These are phyloP conservation scores for Myotis yumanensis DNA, from an alignment of 2,113 vertebrate species.

Conservation along the genomic window DNA sequence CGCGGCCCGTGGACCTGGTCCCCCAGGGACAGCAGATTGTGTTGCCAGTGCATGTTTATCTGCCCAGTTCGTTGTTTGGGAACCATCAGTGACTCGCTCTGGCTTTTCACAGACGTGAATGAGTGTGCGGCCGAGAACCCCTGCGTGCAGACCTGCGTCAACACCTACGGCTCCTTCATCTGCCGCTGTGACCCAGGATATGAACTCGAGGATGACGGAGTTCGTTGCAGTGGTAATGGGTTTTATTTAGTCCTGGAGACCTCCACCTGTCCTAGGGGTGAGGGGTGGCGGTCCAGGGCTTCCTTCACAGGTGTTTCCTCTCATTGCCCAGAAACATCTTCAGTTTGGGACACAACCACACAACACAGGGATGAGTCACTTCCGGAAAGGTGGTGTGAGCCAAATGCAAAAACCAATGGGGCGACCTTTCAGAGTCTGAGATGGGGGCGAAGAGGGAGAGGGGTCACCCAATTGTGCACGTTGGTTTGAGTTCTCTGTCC, in stretches of 20 bases:
- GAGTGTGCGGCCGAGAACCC: slow-evolving; percentile 92
- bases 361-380: slow-evolving; percentile 54
- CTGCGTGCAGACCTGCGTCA: slow-evolving; percentile 95
- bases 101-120: slow-evolving; percentile 89
- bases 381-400: neutral
- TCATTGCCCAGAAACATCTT: neutral
- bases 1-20: neutral
- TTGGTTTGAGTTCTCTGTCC: neutral
- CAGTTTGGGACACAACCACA: neutral
- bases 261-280: neutral
- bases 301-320: slow-evolving; percentile 69
- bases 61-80: neutral
- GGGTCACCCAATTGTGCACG: neutral
- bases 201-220: slow-evolving; percentile 93
- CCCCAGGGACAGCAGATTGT: neutral
- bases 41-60: neutral
- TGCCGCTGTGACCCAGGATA: slow-evolving; percentile 98
- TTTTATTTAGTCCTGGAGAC: neutral
- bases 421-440: neutral
- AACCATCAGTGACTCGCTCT: slow-evolving; percentile 56
- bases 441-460: neutral
- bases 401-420: neutral
- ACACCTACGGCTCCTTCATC: slow-evolving; percentile 97
- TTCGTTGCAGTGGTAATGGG: slow-evolving; percentile 92
- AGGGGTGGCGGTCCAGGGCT: neutral